These are phyloP conservation scores for Chrysolina oricalcia DNA, from an alignment of 2,888 invertebrate genomes.

Conservation along the genomic window DNA sequence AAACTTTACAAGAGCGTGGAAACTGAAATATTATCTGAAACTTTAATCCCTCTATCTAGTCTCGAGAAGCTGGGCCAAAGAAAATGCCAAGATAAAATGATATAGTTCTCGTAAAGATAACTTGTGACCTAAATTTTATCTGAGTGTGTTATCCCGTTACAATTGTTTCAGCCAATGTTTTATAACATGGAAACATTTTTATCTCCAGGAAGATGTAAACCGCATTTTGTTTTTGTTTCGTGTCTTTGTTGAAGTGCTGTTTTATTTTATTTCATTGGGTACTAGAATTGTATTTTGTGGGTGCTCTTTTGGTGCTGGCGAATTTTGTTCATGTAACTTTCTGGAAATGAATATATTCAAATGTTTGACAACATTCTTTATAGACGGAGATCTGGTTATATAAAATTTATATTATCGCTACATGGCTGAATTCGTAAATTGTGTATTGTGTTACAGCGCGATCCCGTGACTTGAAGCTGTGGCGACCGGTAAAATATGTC, in stretches of 20 bases:
- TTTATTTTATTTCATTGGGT: constrained; percentile 11
- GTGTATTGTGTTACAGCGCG: too few species aligned
- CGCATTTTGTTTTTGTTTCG: not conserved
- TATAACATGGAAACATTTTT: constrained; percentile 26
- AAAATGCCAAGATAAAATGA: constrained; percentile 31
- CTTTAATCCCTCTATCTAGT: constrained; percentile 27
- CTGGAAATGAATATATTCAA: too few species aligned
- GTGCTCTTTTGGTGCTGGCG: too few species aligned
- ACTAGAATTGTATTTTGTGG: not conserved
- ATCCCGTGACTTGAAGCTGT: too few species aligned
- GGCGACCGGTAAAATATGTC: too few species aligned
- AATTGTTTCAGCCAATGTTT: constrained; percentile 24
- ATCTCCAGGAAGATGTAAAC: constrained; percentile 11
- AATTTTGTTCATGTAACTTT: too few species aligned
- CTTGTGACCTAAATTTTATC: constrained; percentile 33
- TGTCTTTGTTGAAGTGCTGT: not conserved
- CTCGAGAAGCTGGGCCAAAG: constrained; percentile 25
- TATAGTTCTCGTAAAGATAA: constrained; percentile 31
- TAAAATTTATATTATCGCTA: too few species aligned
- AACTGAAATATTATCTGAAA: constrained; percentile 27
- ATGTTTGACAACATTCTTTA: too few species aligned
- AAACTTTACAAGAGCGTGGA: constrained; percentile 18
- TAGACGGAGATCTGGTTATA: too few species aligned
- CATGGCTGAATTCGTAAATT: too few species aligned
- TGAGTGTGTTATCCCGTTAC: constrained; percentile 18